Evolutionary conservation across 2,113 vertebrate genomes (phyloP).

Genomic region (Phylloscopus trochilus): DNA sequence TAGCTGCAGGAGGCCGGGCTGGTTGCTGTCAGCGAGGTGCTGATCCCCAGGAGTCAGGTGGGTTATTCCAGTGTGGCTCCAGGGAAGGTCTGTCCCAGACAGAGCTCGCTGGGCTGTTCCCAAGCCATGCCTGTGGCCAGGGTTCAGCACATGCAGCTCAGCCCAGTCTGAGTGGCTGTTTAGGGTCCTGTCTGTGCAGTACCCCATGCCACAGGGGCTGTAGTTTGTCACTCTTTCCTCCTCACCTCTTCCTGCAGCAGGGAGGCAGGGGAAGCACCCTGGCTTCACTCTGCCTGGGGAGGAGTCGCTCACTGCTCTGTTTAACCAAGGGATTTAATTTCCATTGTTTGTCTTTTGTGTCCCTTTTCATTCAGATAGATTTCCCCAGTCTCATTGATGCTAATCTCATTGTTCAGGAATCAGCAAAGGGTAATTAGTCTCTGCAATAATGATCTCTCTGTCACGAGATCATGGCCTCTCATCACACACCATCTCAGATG

Average conservation of each 20-base stretch:
- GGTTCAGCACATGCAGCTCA: background rate
- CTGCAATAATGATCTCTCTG: background rate
- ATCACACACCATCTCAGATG: background rate
- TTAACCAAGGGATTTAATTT: conserved; percentile 26
- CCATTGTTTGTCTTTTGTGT: background rate
- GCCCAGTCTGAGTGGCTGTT: fast-evolving
- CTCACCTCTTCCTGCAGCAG: fast-evolving
- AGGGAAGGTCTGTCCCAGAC: background rate
- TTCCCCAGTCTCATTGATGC: background rate
- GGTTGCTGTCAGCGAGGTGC: fast-evolving
- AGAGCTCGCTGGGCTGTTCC: background rate
- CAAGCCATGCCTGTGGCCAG: too few species aligned
- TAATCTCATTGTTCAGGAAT: conserved; percentile 14
- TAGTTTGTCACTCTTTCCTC: background rate
- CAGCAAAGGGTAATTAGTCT: conserved; percentile 24
- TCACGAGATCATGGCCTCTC: background rate
- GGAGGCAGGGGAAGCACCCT: background rate
- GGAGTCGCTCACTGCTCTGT: background rate
- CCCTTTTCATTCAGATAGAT: background rate
- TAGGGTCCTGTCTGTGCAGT: background rate
- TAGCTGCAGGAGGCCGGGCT: background rate
- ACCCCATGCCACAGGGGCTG: background rate
- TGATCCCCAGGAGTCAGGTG: fast-evolving
- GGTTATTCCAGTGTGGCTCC: background rate
- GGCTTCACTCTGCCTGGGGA: background rate